Evolutionary conservation across 2,113 vertebrate species (phyloP).

Genomic region (Butorides virescens): DNA sequence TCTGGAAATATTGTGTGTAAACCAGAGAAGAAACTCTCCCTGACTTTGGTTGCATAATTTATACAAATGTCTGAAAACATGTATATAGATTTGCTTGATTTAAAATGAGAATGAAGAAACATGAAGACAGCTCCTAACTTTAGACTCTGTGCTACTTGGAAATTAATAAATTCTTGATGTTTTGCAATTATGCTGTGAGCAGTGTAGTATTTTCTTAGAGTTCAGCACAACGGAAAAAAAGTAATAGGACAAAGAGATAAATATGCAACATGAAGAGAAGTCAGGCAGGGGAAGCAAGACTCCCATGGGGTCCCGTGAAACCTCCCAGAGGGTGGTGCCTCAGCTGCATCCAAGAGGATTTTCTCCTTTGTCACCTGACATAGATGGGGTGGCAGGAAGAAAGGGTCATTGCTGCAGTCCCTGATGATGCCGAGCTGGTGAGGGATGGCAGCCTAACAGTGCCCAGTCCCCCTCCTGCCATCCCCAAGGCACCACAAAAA

Average conservation of each 20-base stretch:
- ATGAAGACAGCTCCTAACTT: not conserved
- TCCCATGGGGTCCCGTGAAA: not conserved
- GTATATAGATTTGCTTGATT: not conserved
- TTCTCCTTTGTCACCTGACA: not conserved
- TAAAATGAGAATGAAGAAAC: not conserved
- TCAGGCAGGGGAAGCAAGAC: not conserved
- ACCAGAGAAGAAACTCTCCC: not conserved
- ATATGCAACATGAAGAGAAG: not conserved
- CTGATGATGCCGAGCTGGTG: not conserved
- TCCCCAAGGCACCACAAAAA: not conserved
- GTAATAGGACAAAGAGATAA: not conserved
- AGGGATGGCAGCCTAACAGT: not conserved
- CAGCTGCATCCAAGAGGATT: not conserved
- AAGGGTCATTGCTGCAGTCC: not conserved
- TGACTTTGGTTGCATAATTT: not conserved
- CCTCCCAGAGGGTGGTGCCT: not conserved
- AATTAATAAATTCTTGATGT: constrained; percentile 69
- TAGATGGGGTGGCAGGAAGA: not conserved
- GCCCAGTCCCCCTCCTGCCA: not conserved
- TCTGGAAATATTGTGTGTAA: constrained; percentile 82
- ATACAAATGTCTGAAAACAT: not conserved
- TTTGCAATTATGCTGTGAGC: constrained; percentile 53
- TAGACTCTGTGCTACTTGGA: not conserved
- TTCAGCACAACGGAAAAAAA: not conserved
- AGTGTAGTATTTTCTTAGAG: not conserved